Base-by-base conservation (phyloP, 2,113 vertebrate genomes). In the Heterotilapia buettikoferi region DNA sequence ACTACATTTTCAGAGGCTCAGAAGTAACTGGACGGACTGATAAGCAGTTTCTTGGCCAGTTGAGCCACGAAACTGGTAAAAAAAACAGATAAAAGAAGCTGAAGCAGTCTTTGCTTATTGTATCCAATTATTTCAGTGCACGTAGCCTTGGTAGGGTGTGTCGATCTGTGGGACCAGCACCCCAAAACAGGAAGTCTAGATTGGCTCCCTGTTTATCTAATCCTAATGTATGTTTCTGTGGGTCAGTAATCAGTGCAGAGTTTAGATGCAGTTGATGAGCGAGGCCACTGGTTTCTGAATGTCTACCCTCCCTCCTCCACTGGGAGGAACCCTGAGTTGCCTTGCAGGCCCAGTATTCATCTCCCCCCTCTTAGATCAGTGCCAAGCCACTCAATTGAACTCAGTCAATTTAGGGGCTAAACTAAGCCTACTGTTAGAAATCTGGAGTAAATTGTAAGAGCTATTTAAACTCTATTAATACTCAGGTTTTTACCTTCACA, bases 391-490 rank as follows among this genome's bases (percentile, higher is more conserved):
- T n/a, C 33, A 5, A 0, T 1, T 36, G 61, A 12, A 36, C 24
- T 8, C 24, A 29, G 24, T 29, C 6, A 4, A 13, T 56, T 24
- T 26, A 56, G 54, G 0, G 0, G 2, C 21, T 57, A 57, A 26
- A 57, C 9, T n/a, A n/a, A n/a, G n/a, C n/a, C n/a, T n/a, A n/a
- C n/a, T 66, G 31, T 63, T 63, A 12, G 59, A 63, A 36, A 36
- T 0, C 0, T 5, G 61, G 9, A 66, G 61, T 66, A 36, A 36
- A 36, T 0, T 66, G 31, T n/a, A 66, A 66, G 61, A 66, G 31
- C 1, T 66, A 36, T 63, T 63, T 63, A 63, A 36, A 63, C 59
- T 63, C 31, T 19, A 10, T 63, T 33, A 33, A 63, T 19, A 7
- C 18, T 36, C 59, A 63, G 11, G 9, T 63, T 0, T 63, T 63